These are phyloP conservation scores for Dermolepida albohirtum DNA, from an alignment of 2,888 invertebrate genomes.

Conservation along the genomic window DNA sequence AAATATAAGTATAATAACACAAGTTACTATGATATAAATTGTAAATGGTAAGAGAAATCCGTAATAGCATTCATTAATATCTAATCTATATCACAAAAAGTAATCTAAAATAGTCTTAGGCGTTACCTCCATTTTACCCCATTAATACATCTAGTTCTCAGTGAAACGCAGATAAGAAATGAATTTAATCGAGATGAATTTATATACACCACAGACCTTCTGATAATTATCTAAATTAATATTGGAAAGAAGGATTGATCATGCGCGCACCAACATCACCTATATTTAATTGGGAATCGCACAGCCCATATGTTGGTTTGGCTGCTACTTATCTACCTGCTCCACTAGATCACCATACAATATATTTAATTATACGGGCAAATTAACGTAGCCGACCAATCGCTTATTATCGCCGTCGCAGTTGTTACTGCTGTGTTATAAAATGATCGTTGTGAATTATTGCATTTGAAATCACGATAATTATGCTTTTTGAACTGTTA, in stretches of 20 bases:
- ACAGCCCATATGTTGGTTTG: conserved; percentile 3
- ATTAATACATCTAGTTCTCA: conserved; percentile 56
- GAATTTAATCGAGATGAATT: conserved; percentile 56
- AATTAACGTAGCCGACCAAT: conserved; percentile 23
- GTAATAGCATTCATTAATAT: conserved; percentile 46
- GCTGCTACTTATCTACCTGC: no score
- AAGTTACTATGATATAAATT: not conserved
- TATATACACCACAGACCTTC: conserved; percentile 49
- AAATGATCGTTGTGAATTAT: conserved; percentile 1
- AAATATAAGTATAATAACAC: no score
- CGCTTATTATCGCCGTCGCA: conserved; percentile 27
- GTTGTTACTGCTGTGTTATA: not conserved
- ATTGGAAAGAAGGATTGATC: conserved; percentile 46
- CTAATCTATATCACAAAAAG: conserved; percentile 62
- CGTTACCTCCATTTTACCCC: conserved; percentile 58
- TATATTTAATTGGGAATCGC: conserved; percentile 39
- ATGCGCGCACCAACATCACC: conserved; percentile 24
- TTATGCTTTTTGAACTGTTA: no score
- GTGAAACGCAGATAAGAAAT: not conserved
- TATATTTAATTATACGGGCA: conserved; percentile 34
- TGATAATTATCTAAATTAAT: conserved; percentile 58
- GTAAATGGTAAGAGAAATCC: no score
- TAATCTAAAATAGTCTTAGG: conserved; percentile 61
- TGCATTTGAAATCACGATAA: conserved; percentile 1
- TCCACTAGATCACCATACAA: not conserved